phyloP scores from a whole-genome alignment of 2,113 vertebrate species.

The Chroicocephalus ridibundus region DNA sequence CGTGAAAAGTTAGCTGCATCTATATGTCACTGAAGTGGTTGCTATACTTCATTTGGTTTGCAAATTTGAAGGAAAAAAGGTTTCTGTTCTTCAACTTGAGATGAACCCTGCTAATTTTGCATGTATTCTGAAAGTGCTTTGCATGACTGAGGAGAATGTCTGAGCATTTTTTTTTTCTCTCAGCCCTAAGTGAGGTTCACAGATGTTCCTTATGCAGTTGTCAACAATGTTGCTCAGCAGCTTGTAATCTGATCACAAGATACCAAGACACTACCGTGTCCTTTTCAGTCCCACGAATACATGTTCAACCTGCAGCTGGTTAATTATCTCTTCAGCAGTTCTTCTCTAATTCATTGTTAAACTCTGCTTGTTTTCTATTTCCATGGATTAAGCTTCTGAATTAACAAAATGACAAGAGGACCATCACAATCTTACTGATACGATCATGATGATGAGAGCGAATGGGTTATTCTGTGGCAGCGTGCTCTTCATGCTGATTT shows the following conservation, averaged over 20 bases:
- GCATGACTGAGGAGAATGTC: neutral
- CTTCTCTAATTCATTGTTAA: neutral
- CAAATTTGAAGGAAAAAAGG: neutral
- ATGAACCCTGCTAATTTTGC: neutral
- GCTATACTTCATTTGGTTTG: neutral
- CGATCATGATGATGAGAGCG: neutral
- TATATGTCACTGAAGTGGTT: neutral
- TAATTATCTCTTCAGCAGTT: neutral
- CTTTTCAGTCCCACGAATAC: neutral
- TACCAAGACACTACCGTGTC: rapidly evolving
- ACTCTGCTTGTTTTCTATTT: neutral
- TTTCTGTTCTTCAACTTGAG: neutral
- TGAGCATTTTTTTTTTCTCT: neutral
- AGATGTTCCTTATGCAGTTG: neutral
- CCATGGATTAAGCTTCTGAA: neutral
- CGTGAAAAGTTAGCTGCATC: neutral
- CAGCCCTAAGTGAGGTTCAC: neutral
- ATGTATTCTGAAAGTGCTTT: neutral
- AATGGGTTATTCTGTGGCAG: neutral
- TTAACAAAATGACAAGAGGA: neutral
- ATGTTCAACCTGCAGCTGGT: neutral
- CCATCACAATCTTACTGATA: neutral
- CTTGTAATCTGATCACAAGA: neutral
- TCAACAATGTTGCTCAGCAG: neutral
- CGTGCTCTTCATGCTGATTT: neutral